phyloP scores from a whole-genome alignment of 2,888 invertebrate species.

The Plemyria rubiginata region DNA sequence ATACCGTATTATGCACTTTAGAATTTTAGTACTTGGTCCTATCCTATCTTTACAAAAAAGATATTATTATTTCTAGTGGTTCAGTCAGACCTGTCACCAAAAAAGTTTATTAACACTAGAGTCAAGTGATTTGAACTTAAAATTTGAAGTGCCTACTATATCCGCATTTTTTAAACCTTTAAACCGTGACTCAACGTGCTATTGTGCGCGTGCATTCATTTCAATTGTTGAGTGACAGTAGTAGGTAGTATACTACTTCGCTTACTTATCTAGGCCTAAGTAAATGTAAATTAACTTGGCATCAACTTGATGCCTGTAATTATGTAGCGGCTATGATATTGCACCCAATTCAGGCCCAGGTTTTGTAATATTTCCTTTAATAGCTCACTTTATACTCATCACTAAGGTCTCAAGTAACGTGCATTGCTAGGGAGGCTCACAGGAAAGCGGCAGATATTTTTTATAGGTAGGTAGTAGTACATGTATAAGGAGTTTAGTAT shows the following conservation, averaged over 20 bases:
- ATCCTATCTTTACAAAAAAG: too few relatives aligned
- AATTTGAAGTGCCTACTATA: slow-evolving; percentile 16
- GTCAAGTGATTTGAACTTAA: slow-evolving; percentile 13
- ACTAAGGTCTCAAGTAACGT: too few relatives aligned
- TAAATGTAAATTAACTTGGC: not conserved
- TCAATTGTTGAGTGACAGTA: slow-evolving; percentile 21
- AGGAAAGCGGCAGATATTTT: too few relatives aligned
- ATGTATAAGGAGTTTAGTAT: too few relatives aligned
- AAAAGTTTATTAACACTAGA: slow-evolving; percentile 8
- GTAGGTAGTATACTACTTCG: not conserved
- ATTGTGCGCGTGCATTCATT: slow-evolving; percentile 21
- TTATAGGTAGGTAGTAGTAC: too few relatives aligned
- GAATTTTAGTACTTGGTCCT: too few relatives aligned
- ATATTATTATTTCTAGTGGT: too few relatives aligned
- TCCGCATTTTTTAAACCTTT: slow-evolving; percentile 25
- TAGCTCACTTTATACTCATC: too few relatives aligned
- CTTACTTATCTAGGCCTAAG: slow-evolving; percentile 4
- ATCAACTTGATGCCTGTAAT: not conserved
- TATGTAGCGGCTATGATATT: not conserved
- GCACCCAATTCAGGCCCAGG: not conserved
- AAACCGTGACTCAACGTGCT: slow-evolving; percentile 26
- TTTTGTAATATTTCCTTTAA: not conserved
- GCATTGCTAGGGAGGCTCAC: too few relatives aligned
- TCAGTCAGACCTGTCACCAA: too few relatives aligned
- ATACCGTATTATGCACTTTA: too few relatives aligned